Evolutionary conservation across 2,888 invertebrate genomes (phyloP).

Genomic region (Agriopis marginaria): DNA sequence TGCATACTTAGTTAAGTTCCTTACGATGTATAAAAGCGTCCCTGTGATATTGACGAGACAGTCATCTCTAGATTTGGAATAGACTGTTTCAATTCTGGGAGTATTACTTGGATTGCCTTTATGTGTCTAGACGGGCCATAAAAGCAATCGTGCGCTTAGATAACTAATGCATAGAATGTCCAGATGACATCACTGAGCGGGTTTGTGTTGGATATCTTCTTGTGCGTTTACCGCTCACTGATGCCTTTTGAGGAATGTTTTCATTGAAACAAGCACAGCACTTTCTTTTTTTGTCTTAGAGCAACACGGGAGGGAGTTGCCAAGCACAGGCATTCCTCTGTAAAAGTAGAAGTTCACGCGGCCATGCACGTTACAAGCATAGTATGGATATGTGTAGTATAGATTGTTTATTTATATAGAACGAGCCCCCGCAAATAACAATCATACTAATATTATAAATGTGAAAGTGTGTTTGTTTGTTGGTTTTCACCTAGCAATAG

Average conservation of each 20-base stretch:
- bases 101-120: constrained; percentile 17
- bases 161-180: constrained; percentile 37
- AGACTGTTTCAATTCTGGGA: constrained; percentile 10
- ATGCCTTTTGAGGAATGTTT: constrained; percentile 39
- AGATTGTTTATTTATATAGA: too few relatives aligned
- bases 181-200: constrained; percentile 36
- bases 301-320: neutral
- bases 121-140: constrained; percentile 33
- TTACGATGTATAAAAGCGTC: too few relatives aligned
- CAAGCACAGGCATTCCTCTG: too few relatives aligned
- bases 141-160: constrained; percentile 32
- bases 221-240: constrained; percentile 35
- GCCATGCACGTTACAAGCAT: too few relatives aligned
- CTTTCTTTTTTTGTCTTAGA: constrained; percentile 39
- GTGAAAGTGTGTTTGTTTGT: too few relatives aligned
- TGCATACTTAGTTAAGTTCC: too few relatives aligned
- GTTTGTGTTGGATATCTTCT: constrained; percentile 33
- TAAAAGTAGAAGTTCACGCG: too few relatives aligned
- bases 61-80: neutral
- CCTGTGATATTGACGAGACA: too few relatives aligned
- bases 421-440: too few relatives aligned
- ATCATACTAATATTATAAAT: too few relatives aligned
- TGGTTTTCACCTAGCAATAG: too few relatives aligned
- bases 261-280: constrained; percentile 37
- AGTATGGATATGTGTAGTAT: too few relatives aligned